Conservation (phyloP, 1,140 invertebrate species). For the Cephus cinctus region DNA sequence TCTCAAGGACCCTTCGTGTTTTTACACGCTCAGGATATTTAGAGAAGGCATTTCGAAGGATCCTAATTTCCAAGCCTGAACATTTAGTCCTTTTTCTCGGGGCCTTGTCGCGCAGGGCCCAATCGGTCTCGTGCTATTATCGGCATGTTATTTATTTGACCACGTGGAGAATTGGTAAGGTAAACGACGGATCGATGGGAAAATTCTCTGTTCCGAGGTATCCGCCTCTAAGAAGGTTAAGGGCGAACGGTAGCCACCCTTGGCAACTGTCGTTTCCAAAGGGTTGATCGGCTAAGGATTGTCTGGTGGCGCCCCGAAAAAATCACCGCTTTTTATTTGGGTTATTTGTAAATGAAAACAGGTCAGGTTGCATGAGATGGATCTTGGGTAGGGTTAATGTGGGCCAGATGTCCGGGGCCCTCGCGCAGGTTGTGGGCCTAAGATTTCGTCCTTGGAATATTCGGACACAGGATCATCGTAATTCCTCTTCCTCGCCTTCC, state of each 20-base stretch:
- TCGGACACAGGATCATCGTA: too few species aligned
- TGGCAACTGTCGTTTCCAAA: neutral
- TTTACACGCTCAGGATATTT: slow-evolving; percentile 16
- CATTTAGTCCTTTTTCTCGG: slow-evolving; percentile 32
- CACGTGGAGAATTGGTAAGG: slow-evolving; percentile 30
- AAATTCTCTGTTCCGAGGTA: slow-evolving; percentile 33
- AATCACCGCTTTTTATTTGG: slow-evolving; percentile 21
- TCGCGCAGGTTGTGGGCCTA: slow-evolving; percentile 17
- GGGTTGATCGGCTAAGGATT: neutral
- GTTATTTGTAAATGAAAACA: slow-evolving; percentile 27
- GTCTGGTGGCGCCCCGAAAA: slow-evolving; percentile 3
- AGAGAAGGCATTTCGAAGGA: slow-evolving; percentile 9
- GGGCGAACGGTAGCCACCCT: neutral
- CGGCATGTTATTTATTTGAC: slow-evolving; percentile 19
- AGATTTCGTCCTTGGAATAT: slow-evolving; percentile 9
- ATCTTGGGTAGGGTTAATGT: slow-evolving; percentile 3
- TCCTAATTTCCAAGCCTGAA: slow-evolving; percentile 26
- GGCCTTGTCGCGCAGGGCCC: neutral
- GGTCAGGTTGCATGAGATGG: neutral
- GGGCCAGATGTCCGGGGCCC: slow-evolving; percentile 15
- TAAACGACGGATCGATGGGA: slow-evolving; percentile 22
- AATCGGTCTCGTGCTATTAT: too few species aligned
- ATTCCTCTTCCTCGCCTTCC: slow-evolving; percentile 18
- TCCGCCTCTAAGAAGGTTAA: too few species aligned
- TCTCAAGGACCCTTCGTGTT: neutral